Evolutionary conservation across 2,888 invertebrate species (phyloP).

Genomic region (Drosophila cyrtoloma): DNA sequence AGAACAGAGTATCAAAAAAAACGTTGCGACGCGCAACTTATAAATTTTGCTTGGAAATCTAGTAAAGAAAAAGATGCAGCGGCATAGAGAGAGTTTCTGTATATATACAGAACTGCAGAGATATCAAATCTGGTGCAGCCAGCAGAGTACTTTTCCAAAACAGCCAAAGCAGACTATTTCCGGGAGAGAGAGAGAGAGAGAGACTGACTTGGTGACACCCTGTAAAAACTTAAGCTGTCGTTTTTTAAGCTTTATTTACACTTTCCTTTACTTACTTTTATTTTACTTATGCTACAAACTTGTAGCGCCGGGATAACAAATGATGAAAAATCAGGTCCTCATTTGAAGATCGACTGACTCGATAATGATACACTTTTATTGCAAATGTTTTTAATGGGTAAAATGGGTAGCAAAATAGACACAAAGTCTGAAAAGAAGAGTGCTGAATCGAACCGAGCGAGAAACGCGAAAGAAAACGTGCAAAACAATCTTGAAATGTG

Average conservation of each 20-base stretch:
- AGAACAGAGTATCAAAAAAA: conserved; percentile 21
- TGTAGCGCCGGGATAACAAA: not conserved
- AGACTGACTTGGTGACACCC: not conserved
- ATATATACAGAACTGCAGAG: conserved; percentile 5
- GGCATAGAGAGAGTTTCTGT: not conserved
- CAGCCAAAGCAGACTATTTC: not conserved
- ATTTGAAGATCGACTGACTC: not conserved
- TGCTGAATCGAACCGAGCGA: conserved; percentile 2
- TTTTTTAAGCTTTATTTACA: not conserved
- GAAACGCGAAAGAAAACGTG: conserved; percentile 13
- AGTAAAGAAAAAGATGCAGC: conserved; percentile 43
- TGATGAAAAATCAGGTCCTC: not conserved
- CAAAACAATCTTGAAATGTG: conserved; percentile 22
- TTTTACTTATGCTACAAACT: not conserved
- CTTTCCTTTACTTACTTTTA: not conserved
- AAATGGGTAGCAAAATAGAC: not conserved
- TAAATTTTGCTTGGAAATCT: conserved; percentile 62
- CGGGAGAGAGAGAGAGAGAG: not conserved
- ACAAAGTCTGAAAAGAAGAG: not conserved
- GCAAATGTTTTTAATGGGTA: not conserved
- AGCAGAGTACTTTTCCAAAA: not conserved
- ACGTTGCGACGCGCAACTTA: conserved; percentile 59
- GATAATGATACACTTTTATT: not conserved
- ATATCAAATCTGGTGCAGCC: conserved; percentile 13
- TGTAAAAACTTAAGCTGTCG: not conserved